Conservation (phyloP, 1,140 invertebrate species). For the Drosophila obscura region DNA sequence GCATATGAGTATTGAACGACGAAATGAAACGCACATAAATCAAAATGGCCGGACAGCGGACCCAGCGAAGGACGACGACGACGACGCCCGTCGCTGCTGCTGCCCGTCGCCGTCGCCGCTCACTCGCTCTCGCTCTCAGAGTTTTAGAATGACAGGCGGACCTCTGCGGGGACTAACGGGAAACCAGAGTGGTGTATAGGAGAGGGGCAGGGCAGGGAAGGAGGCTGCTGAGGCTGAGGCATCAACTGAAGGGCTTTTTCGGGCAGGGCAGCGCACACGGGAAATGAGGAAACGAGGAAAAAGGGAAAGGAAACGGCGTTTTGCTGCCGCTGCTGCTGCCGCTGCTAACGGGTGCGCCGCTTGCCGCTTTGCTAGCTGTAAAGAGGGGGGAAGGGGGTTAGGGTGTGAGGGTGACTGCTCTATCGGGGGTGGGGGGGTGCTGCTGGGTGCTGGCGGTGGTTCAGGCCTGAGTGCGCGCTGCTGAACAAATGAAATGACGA, state of each 20-base stretch:
- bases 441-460: constrained; percentile 51
- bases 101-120: constrained; percentile 3
- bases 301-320: constrained; percentile 82
- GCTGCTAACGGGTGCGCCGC: constrained; percentile 38
- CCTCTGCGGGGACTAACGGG: constrained; percentile 14
- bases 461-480: constrained; percentile 77
- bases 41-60: constrained; percentile 83
- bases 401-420: constrained; percentile 27
- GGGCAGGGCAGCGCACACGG: constrained; percentile 56
- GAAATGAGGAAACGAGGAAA: constrained; percentile 73
- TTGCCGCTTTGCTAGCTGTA: background rate
- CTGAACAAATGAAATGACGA: constrained; percentile 84
- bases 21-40: constrained; percentile 84
- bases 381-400: constrained; percentile 37
- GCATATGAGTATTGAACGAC: constrained; percentile 84
- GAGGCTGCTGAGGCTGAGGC: constrained; percentile 26
- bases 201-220: constrained; percentile 14
- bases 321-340: constrained; percentile 52
- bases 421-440: constrained; percentile 6
- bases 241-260: constrained; percentile 17
- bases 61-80: constrained; percentile 37
- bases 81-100: constrained; percentile 51
- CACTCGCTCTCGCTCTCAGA: constrained; percentile 23
- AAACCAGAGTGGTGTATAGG: background rate
- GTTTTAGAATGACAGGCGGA: constrained; percentile 77